Evolutionary conservation across 2,113 vertebrate genomes (phyloP), one percentile per base, ranked within the genome.

Genomic region (Alexandromys fortis): DNA sequence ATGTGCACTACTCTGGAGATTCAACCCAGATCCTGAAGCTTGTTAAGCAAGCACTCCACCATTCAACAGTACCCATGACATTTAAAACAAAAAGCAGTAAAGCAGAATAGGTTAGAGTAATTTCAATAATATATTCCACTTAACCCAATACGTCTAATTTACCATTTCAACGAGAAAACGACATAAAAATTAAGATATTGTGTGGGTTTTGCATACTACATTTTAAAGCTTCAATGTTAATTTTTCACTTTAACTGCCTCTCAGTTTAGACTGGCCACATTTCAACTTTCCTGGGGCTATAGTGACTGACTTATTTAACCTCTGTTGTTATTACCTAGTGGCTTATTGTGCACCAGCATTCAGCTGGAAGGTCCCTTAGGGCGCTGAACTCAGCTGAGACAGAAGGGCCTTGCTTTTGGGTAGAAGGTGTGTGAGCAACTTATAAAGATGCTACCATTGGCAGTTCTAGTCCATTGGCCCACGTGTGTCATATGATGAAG

Each of bases 61-160:
- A 82, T 16, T 61, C 12, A 38, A 61, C 35, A 38, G 79, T 38
- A 82, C 52, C 55, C n/a, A 38, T 42, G 63, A 42, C 75, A 87
- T 92, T 77, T 35, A 68, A 78, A 91, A 77, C 68, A 30, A 68
- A 35, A 79, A 30, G 67, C 19, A 58, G 52, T n/a, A 38, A 65
- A 82, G 73, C 7, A 6, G 12, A 26, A 82, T 21, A 86, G 90
- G 88, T 22, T 52, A 58, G 55, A 58, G 55, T 58, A 86, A 96
- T 81, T 91, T 83, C 70, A 86, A 5, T 78, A 78, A 90, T 90
- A 58, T 52, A 86, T 96, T 94, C 95, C 79, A 42, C 93, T 92
- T 79, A 68, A 77, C 58, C n/a, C 9, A 52, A 3, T 65, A 38
- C 88, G 79, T 72, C 38, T 5, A 95, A 90, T 96, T 75, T 81